Conservation (phyloP, 2,888 invertebrate genomes). For the Disparrhopalites patrizii region DNA sequence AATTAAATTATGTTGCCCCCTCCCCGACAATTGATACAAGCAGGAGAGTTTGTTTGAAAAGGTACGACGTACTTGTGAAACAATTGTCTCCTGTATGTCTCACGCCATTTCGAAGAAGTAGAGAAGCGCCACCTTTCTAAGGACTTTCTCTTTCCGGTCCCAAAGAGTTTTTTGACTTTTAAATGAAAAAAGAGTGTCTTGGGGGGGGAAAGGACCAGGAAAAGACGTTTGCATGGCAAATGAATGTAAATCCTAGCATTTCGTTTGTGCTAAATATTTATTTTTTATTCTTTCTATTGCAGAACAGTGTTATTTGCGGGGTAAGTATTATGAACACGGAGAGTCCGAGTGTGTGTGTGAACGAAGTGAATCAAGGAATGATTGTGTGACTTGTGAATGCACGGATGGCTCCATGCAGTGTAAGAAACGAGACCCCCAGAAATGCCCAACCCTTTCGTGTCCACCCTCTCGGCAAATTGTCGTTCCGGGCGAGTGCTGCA, state of each 20-base stretch:
- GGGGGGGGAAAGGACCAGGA: neutral
- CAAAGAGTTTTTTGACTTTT: neutral
- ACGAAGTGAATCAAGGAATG: slow-evolving; percentile 65
- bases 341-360: too few species aligned
- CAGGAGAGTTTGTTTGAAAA: too few species aligned
- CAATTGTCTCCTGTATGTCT: too few species aligned
- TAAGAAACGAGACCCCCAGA: slow-evolving; percentile 65
- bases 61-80: too few species aligned
- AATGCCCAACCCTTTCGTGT: slow-evolving; percentile 74
- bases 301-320: slow-evolving; percentile 69
- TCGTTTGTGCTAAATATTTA: too few species aligned
- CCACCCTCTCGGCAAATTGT: slow-evolving; percentile 71
- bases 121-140: too few species aligned
- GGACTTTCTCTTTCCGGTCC: neutral
- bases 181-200: neutral
- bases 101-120: too few species aligned
- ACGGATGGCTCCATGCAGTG: slow-evolving; percentile 77
- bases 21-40: too few species aligned
- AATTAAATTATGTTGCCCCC: too few species aligned
- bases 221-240: neutral
- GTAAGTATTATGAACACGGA: slow-evolving; percentile 73
- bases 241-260: too few species aligned
- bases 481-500: slow-evolving; percentile 82
- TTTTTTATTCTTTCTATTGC: slow-evolving; percentile 48
- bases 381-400: slow-evolving; percentile 78